A percentile compares a stretch with the other conserved stretches of the same genome.
phyloP scores from a whole-genome alignment of 2,113 vertebrate genomes.

The Cettia cetti region DNA sequence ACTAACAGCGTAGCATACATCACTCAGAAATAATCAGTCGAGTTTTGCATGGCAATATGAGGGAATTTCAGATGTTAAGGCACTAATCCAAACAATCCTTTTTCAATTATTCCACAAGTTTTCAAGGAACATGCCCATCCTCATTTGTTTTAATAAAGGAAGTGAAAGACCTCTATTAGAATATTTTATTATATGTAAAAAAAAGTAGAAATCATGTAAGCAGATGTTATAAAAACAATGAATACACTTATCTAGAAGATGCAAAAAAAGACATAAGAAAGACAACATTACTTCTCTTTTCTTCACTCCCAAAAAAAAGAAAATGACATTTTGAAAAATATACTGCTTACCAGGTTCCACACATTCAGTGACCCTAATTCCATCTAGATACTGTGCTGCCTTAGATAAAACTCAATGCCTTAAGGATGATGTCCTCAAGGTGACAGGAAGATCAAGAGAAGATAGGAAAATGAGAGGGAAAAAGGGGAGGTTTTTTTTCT shows the following conservation, averaged over 20 bases:
- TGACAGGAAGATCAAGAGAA: neutral
- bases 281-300: neutral
- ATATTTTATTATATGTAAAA: neutral
- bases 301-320: neutral
- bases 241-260: neutral
- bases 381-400: neutral
- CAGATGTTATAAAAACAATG: neutral
- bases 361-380: neutral
- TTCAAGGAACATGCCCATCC: neutral
- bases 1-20: neutral
- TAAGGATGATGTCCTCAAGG: neutral
- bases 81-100: neutral
- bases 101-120: constrained; percentile 1
- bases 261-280: neutral
- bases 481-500: neutral
- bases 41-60: neutral
- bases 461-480: neutral
- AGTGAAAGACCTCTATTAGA: neutral
- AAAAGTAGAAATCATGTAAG: neutral
- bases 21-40: constrained; percentile 47
- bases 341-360: neutral
- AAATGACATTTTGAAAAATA: neutral
- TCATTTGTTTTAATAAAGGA: constrained; percentile 14
- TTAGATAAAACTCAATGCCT: neutral
- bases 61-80: neutral